Evolutionary conservation across 2,797 vertebrate genomes (phyloP).

Genomic region (Psittacula echo): DNA sequence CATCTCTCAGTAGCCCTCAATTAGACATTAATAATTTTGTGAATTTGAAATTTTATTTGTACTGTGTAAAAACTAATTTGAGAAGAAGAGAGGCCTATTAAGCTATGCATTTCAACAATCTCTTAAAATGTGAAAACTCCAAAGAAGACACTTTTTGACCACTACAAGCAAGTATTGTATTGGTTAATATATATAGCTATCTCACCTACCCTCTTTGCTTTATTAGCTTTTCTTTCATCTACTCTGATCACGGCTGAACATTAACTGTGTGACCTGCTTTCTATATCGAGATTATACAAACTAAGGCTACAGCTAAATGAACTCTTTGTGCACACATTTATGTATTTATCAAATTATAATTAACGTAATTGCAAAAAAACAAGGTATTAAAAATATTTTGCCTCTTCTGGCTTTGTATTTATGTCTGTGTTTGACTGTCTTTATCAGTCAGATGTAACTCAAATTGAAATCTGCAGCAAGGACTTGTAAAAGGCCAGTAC

Average conservation of each 20-base stretch:
- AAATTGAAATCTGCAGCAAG: neutral
- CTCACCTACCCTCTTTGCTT: neutral
- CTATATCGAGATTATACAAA: neutral
- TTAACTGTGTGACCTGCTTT: neutral
- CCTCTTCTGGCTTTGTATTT: neutral
- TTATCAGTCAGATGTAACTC: neutral
- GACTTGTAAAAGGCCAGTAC: neutral
- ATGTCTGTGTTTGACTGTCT: neutral
- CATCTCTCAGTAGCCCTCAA: slow-evolving; percentile 31
- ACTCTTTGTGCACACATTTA: neutral
- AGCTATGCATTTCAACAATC: neutral
- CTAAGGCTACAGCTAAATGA: neutral
- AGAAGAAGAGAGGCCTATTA: neutral
- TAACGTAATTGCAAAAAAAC: neutral
- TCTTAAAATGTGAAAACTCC: neutral
- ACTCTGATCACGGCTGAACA: neutral
- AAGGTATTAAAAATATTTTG: neutral
- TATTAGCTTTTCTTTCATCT: neutral
- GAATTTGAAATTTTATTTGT: slow-evolving; percentile 49
- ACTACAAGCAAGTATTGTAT: neutral
- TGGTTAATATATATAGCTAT: neutral
- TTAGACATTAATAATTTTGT: slow-evolving; percentile 51
- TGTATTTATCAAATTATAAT: neutral
- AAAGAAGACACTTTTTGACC: neutral
- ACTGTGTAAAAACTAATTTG: neutral